These are phyloP conservation scores for Aspidiotus destructor DNA, from an alignment of 2,888 invertebrate genomes.

Conservation along the genomic window DNA sequence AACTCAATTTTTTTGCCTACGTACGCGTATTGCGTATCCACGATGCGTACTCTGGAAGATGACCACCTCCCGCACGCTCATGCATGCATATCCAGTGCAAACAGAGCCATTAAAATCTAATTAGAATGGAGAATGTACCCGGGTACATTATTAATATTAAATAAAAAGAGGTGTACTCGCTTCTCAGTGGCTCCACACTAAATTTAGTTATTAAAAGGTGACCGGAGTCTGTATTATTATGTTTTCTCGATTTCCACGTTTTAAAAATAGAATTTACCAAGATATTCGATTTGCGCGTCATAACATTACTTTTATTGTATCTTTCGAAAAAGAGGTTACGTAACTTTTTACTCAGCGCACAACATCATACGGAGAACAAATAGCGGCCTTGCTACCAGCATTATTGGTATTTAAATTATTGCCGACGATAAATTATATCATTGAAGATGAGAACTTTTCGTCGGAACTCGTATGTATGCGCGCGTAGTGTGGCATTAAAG, in stretches of 20 bases:
- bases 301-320: not conserved
- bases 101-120: conserved; percentile 28
- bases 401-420: not conserved
- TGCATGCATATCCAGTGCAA: conserved; percentile 22
- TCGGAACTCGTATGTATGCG: too few species aligned
- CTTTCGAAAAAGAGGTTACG: conserved; percentile 1
- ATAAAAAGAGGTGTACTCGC: conserved; percentile 7
- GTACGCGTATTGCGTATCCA: not conserved
- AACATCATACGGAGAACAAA: not conserved
- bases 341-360: not conserved
- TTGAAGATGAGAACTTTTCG: too few species aligned
- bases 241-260: too few species aligned
- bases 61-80: conserved; percentile 16
- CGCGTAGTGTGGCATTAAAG: too few species aligned
- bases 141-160: conserved; percentile 19
- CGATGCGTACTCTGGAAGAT: not conserved
- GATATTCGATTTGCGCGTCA: not conserved
- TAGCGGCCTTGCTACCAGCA: conserved; percentile 1
- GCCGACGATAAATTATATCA: not conserved
- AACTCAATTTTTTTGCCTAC: conserved; percentile 14
- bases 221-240: too few species aligned
- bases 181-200: too few species aligned
- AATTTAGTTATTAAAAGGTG: too few species aligned
- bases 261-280: not conserved
- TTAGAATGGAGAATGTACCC: conserved; percentile 21